Conservation (phyloP, 2,797 vertebrate genomes). For the Trematomus bernacchii region DNA sequence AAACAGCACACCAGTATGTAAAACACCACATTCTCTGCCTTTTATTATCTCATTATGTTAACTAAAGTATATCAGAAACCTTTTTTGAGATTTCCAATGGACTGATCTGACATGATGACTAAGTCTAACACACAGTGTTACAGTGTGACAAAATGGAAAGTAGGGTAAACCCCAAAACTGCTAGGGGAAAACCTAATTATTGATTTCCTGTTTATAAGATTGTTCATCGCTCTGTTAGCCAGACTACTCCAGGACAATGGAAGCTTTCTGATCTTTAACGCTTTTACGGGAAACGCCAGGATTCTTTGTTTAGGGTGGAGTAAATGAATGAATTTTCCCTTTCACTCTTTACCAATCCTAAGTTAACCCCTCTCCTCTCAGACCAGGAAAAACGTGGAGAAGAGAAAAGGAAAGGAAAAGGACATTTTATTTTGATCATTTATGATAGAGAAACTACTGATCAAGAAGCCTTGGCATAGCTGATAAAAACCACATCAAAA, state of each 20-base stretch:
- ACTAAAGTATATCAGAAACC: not conserved
- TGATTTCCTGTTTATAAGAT: conserved; percentile 44
- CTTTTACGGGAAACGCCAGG: not conserved
- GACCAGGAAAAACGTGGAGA: not conserved
- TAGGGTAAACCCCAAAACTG: not conserved
- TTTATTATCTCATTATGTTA: not conserved
- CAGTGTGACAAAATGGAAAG: not conserved
- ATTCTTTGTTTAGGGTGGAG: not conserved
- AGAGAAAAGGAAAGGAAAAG: too few species aligned
- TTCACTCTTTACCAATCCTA: not conserved
- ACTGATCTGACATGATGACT: not conserved
- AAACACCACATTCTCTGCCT: not conserved
- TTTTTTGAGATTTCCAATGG: not conserved
- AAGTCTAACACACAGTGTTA: too few species aligned
- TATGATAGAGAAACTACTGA: not conserved
- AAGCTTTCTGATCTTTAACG: not conserved
- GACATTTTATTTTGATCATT: not conserved
- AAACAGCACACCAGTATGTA: not conserved
- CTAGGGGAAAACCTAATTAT: not conserved
- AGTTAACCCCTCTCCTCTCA: not conserved
- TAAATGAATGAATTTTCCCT: not conserved
- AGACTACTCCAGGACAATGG: not conserved
- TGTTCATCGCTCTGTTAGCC: not conserved
- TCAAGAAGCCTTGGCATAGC: not conserved
- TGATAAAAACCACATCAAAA: not conserved